These are phyloP conservation scores for Mionectes olivaceus DNA, from an alignment of 2,797 vertebrate genomes.

Conservation along the genomic window DNA sequence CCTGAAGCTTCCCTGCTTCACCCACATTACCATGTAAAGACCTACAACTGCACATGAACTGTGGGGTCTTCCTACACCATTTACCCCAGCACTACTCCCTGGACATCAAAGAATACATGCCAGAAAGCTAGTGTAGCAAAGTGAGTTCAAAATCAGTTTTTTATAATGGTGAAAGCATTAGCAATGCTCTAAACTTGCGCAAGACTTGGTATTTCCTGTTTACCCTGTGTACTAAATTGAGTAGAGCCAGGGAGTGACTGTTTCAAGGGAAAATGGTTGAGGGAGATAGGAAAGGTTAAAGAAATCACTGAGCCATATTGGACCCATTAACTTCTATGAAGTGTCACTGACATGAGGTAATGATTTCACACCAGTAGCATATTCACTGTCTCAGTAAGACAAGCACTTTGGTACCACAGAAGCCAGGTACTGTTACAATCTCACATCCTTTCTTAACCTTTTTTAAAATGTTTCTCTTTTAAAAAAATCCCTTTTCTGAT, in stretches of 20 bases:
- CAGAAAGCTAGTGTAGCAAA: background rate
- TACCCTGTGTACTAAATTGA: background rate
- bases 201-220: background rate
- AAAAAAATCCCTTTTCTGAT: background rate
- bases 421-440: background rate
- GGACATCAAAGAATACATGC: background rate
- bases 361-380: background rate
- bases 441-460: background rate
- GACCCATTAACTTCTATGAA: background rate
- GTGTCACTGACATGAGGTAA: background rate
- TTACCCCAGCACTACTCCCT: background rate
- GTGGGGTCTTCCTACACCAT: background rate
- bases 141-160: background rate
- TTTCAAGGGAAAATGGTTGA: background rate
- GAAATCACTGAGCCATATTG: background rate
- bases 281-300: background rate
- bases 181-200: background rate
- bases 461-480: background rate
- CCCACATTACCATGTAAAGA: fast-evolving
- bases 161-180: background rate
- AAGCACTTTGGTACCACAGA: background rate
- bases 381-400: background rate
- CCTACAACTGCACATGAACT: background rate
- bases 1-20: background rate
- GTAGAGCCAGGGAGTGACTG: background rate